phyloP scores from a whole-genome alignment of 1,140 invertebrate genomes.

The Cydia fagiglandana region DNA sequence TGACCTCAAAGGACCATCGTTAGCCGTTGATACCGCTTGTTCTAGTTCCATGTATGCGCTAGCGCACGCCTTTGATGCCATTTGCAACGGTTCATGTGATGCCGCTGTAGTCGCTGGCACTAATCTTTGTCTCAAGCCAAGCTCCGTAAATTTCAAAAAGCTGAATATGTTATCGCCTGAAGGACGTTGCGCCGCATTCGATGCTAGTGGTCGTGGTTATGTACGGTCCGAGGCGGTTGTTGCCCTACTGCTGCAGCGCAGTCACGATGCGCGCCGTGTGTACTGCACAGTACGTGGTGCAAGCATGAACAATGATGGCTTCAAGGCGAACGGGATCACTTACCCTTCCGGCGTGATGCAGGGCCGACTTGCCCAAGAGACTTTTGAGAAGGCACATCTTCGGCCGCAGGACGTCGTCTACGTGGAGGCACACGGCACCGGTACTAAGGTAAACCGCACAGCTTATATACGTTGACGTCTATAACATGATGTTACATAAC shows the following conservation, averaged over 20 bases:
- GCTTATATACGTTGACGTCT: slow-evolving; percentile 45
- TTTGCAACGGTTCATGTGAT: slow-evolving; percentile 92
- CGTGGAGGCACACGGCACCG: slow-evolving; percentile 97
- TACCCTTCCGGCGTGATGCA: slow-evolving; percentile 94
- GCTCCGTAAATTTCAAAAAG: slow-evolving; percentile 90
- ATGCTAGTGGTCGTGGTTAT: slow-evolving; percentile 85
- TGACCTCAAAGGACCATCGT: slow-evolving; percentile 95
- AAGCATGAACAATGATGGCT: slow-evolving; percentile 93
- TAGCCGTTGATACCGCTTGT: slow-evolving; percentile 89
- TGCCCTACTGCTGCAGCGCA: slow-evolving; percentile 90
- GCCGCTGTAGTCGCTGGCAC: slow-evolving; percentile 90
- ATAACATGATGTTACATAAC: background rate
- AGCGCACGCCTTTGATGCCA: slow-evolving; percentile 91
- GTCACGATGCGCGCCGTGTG: slow-evolving; percentile 85
- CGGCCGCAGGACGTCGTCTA: slow-evolving; percentile 80
- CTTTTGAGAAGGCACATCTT: slow-evolving; percentile 90
- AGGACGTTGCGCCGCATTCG: slow-evolving; percentile 97
- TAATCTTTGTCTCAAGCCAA: background rate
- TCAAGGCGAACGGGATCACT: slow-evolving; percentile 94
- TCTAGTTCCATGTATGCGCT: slow-evolving; percentile 95
- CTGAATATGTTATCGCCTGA: slow-evolving; percentile 93
- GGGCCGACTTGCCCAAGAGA: slow-evolving; percentile 90
- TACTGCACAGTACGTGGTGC: slow-evolving; percentile 93
- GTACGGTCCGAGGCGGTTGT: slow-evolving; percentile 85
- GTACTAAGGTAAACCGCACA: slow-evolving; percentile 85